Conservation (phyloP, 2,888 invertebrate genomes). For the Eristalis tenax region DNA sequence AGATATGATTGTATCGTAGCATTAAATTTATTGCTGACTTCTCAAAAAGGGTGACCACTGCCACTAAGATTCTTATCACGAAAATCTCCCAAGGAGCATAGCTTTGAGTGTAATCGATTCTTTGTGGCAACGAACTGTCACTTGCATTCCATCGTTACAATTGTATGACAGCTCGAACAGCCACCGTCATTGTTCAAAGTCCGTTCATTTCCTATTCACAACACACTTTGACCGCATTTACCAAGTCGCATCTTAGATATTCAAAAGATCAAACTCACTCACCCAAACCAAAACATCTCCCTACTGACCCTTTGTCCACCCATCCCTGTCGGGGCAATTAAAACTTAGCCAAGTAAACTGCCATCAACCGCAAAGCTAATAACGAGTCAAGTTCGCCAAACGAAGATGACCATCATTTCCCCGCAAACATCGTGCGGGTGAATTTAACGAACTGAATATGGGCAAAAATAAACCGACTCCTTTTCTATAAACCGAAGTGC, state of each 20-base stretch:
- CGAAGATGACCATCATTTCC: slow-evolving; percentile 47
- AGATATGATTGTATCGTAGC: too few species aligned
- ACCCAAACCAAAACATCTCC: neutral
- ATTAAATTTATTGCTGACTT: too few species aligned
- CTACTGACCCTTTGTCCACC: neutral
- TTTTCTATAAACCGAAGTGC: slow-evolving; percentile 27
- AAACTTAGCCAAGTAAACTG: slow-evolving; percentile 59
- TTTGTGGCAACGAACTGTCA: neutral
- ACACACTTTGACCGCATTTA: slow-evolving; percentile 24
- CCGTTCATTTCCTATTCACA: slow-evolving; percentile 35
- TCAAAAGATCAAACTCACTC: slow-evolving; percentile 24
- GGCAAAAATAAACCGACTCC: slow-evolving; percentile 43
- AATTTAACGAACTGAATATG: slow-evolving; percentile 56
- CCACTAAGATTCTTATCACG: neutral
- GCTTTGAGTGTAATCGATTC: neutral
- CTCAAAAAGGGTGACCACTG: neutral
- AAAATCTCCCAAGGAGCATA: neutral
- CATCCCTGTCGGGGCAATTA: slow-evolving; percentile 34
- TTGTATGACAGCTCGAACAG: neutral
- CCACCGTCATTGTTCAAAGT: neutral
- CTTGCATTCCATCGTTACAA: neutral
- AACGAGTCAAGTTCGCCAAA: slow-evolving; percentile 58
- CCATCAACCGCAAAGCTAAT: slow-evolving; percentile 58
- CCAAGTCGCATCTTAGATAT: slow-evolving; percentile 16
- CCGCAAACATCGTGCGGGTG: slow-evolving; percentile 46